These are phyloP conservation scores for Heliothis subflexa DNA, from an alignment of 1,140 invertebrate species.

Conservation along the genomic window DNA sequence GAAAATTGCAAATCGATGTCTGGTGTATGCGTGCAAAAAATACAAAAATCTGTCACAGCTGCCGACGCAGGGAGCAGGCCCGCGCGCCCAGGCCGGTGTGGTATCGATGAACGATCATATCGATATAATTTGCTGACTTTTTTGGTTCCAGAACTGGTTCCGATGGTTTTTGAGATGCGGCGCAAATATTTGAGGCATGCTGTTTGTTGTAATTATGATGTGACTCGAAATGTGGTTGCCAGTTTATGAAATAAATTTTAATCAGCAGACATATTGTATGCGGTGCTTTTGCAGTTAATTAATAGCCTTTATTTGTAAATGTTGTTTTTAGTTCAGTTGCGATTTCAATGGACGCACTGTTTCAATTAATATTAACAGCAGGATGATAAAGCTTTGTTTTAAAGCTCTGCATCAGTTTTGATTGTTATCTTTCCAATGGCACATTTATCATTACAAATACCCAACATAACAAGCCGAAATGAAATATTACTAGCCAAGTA, in stretches of 20 bases:
- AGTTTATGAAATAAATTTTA: slow-evolving; percentile 21
- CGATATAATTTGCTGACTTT: slow-evolving; percentile 42
- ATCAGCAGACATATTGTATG: slow-evolving; percentile 1
- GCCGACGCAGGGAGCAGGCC: slow-evolving; percentile 48
- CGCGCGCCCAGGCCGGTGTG: neutral
- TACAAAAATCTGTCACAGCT: slow-evolving; percentile 71
- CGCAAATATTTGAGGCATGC: slow-evolving; percentile 30
- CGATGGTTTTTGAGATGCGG: slow-evolving; percentile 9
- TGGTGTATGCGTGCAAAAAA: slow-evolving; percentile 70
- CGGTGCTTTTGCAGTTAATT: slow-evolving; percentile 21
- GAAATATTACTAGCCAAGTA: neutral
- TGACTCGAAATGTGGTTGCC: slow-evolving; percentile 22
- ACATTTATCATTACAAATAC: neutral
- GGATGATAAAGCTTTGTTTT: slow-evolving; percentile 2
- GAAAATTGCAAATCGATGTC: slow-evolving; percentile 77
- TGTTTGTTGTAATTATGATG: slow-evolving; percentile 29
- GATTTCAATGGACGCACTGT: slow-evolving; percentile 3
- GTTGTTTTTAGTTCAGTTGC: neutral
- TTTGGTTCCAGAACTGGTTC: slow-evolving; percentile 34
- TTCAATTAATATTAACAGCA: slow-evolving; percentile 3
- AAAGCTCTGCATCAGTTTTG: neutral
- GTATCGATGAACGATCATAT: slow-evolving; percentile 39
- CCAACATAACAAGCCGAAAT: neutral
- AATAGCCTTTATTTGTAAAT: slow-evolving; percentile 13
- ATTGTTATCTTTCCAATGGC: neutral